Conservation (phyloP, 1,140 invertebrate genomes). For the Mylabris phalerata region DNA sequence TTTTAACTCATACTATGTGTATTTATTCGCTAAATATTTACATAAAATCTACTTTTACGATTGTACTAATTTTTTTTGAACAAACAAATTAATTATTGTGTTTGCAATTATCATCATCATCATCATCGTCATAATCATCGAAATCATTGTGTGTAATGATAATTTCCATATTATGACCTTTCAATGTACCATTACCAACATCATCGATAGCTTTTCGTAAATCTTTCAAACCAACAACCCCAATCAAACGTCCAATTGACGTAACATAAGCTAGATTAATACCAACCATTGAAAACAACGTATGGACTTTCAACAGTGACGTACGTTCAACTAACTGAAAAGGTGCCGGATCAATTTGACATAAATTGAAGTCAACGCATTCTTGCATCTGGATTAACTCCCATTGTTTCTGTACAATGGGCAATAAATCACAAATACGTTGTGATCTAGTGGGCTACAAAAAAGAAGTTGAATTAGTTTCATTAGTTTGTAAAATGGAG, state of each 20-base stretch:
- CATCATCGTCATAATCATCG: too few species aligned
- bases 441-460: conserved; percentile 41
- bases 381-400: conserved; percentile 80
- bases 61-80: too few species aligned
- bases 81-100: too few species aligned
- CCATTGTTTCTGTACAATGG: conserved; percentile 78
- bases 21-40: too few species aligned
- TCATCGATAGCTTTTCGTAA: conserved; percentile 83
- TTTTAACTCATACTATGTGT: too few species aligned
- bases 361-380: conserved; percentile 77
- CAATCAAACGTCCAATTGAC: conserved; percentile 86
- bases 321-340: conserved; percentile 96
- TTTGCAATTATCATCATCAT: too few species aligned
- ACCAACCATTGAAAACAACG: conserved; percentile 92
- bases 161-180: conserved; percentile 1
- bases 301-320: conserved; percentile 88
- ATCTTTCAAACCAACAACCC: conserved; percentile 93
- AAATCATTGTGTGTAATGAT: neutral
- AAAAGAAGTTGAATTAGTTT: too few species aligned
- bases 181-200: conserved; percentile 51
- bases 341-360: conserved; percentile 92
- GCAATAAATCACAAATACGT: conserved; percentile 55
- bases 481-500: too few species aligned
- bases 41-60: too few species aligned
- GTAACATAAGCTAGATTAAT: conserved; percentile 97